These are phyloP conservation scores for Leiothrix lutea DNA, from an alignment of 2,113 vertebrate genomes.

Conservation along the genomic window DNA sequence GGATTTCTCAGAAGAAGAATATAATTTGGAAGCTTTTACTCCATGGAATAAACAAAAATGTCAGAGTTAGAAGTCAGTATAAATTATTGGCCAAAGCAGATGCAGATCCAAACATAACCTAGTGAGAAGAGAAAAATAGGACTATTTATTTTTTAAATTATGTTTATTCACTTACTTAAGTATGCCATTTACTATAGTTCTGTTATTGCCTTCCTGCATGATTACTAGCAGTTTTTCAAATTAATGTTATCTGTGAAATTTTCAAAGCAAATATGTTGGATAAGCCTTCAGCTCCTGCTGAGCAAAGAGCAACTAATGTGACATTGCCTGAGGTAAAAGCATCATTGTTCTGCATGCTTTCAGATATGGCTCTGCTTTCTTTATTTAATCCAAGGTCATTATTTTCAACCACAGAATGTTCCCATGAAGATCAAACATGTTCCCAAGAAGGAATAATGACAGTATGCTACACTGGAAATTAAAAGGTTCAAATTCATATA, in stretches of 20 bases:
- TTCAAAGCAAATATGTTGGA: neutral
- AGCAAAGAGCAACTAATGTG: neutral
- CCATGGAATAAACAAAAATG: neutral
- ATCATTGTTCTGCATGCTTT: neutral
- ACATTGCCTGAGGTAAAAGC: slow-evolving; percentile 2
- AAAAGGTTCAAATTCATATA: neutral
- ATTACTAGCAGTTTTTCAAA: neutral
- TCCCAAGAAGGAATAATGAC: neutral
- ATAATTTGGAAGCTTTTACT: neutral
- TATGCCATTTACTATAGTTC: neutral
- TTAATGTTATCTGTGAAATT: neutral
- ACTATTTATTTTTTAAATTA: neutral
- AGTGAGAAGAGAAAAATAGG: neutral
- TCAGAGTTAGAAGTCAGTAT: neutral
- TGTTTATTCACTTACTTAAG: neutral
- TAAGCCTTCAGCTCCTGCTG: neutral
- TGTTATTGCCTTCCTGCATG: neutral
- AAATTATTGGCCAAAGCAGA: neutral
- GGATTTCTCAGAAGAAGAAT: neutral
- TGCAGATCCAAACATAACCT: neutral
- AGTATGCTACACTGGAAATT: neutral
- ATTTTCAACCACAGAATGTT: neutral
- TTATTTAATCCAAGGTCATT: neutral
- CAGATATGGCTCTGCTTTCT: neutral
- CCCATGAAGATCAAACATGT: neutral